Evolutionary conservation across 2,113 vertebrate genomes (phyloP), one percentile per base, ranked within the genome.

Genomic region (Chascanopsetta lugubris): DNA sequence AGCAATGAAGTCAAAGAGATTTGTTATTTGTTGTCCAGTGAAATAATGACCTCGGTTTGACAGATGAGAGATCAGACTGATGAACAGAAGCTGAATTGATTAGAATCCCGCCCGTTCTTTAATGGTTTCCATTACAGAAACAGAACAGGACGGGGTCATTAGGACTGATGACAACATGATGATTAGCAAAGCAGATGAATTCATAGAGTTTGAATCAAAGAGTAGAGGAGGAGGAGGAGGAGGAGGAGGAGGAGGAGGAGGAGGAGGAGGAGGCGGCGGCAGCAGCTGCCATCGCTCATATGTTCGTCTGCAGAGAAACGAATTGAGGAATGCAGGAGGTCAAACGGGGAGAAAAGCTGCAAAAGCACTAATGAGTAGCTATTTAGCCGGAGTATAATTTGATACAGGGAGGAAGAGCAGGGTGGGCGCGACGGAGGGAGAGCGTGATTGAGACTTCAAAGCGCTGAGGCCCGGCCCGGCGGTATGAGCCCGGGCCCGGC

Each of bases 401-500:
- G 72, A 72, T 64, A 69, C 51, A 6, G 36, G 36, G 72, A 30
- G 36, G 72, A 67, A 63, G 69, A 74, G 55, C 48, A 22, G 77
- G 63, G 69, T 54, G 73, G 80, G 75, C 48, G 68, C 34, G 18
- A 60, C n/a, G n/a, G n/a, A 55, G 58, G 27, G 7, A 47, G 80
- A 81, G 65, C 76, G 22, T 62, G 82, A 85, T 60, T 60, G 67
- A 63, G 72, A 55, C 77, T 86, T 88, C 77, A 88, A 88, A 85
- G 83, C 61, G 46, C 50, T 8, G 73, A 66, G 71, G 59, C 26
- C 68, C 49, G 25, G 78, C 42, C 42, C 20, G 59, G 47, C n/a
- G 57, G 92, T 93, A 91, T 94, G 91, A 66, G 71, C 62, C 26
- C 68, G 50, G 25, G 78, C 42, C 42, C 20, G 59, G 47, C n/a